These are phyloP conservation scores for Macquaria australasica DNA, from an alignment of 2,113 vertebrate species.

Conservation along the genomic window DNA sequence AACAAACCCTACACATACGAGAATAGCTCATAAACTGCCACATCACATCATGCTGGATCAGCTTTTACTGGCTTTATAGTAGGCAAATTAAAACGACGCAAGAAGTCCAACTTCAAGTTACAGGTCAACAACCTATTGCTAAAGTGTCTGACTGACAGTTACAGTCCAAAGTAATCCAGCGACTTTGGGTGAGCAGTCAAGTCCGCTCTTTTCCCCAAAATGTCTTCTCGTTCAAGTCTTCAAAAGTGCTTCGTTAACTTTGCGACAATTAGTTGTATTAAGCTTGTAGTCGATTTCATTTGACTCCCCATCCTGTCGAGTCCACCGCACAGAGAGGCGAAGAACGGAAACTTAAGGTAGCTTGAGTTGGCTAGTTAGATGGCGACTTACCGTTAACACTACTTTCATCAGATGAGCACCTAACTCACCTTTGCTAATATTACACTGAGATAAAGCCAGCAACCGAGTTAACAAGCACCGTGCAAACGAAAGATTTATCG, in stretches of 20 bases:
- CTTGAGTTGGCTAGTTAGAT: background rate
- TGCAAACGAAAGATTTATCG: background rate
- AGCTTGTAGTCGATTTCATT: background rate
- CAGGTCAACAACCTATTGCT: background rate
- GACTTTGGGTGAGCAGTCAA: background rate
- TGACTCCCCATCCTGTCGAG: background rate
- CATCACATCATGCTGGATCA: background rate
- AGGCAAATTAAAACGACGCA: background rate
- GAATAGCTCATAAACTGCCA: background rate
- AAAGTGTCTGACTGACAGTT: background rate
- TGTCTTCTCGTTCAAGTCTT: background rate
- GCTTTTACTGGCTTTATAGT: background rate
- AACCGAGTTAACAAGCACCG: background rate
- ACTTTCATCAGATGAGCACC: accelerated
- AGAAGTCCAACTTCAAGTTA: background rate
- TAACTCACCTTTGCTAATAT: too few relatives aligned
- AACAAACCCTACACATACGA: background rate
- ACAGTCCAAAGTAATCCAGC: background rate
- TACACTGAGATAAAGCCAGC: background rate
- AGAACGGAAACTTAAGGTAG: background rate
- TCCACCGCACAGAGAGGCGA: background rate
- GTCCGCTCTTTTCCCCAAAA: too few relatives aligned
- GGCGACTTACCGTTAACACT: background rate
- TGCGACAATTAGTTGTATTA: background rate
- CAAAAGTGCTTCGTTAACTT: background rate